Conservation (phyloP, 2,113 vertebrate genomes). For the Arenaria interpres region DNA sequence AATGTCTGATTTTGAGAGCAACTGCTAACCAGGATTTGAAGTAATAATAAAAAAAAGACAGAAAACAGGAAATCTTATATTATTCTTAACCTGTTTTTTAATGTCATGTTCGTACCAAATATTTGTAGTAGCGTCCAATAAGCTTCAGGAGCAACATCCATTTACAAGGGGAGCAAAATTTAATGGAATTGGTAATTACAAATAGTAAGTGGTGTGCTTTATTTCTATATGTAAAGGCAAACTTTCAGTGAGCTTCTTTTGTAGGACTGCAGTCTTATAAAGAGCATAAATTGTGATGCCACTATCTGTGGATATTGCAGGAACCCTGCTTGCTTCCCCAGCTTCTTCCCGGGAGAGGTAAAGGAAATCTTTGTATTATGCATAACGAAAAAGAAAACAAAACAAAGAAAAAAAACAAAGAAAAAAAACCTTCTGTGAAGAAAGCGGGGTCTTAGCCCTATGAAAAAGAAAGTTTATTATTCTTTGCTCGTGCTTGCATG, state of each 20-base stretch:
- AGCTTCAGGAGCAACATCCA: neutral
- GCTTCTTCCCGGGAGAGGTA: neutral
- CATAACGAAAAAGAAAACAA: neutral
- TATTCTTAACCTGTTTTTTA: neutral
- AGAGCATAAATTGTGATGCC: neutral
- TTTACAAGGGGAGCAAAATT: neutral
- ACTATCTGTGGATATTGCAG: neutral
- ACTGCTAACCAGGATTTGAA: neutral
- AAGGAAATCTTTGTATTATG: neutral
- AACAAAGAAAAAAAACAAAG: no score
- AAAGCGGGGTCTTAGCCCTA: neutral
- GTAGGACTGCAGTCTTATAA: neutral
- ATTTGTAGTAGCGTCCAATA: neutral
- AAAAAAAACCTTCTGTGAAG: no score
- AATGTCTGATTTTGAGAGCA: neutral
- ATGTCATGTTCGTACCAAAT: neutral
- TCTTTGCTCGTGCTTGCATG: slow-evolving; percentile 11
- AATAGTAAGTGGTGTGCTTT: neutral
- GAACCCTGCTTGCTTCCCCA: slow-evolving; percentile 21
- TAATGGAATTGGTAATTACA: neutral
- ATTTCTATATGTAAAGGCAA: neutral
- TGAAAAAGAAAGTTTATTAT: neutral
- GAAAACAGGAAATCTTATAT: neutral
- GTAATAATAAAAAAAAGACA: neutral
- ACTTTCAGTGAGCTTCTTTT: slow-evolving; percentile 13